Evolutionary conservation across 2,888 invertebrate genomes (phyloP).

Genomic region (Crossocerus cetratus): DNA sequence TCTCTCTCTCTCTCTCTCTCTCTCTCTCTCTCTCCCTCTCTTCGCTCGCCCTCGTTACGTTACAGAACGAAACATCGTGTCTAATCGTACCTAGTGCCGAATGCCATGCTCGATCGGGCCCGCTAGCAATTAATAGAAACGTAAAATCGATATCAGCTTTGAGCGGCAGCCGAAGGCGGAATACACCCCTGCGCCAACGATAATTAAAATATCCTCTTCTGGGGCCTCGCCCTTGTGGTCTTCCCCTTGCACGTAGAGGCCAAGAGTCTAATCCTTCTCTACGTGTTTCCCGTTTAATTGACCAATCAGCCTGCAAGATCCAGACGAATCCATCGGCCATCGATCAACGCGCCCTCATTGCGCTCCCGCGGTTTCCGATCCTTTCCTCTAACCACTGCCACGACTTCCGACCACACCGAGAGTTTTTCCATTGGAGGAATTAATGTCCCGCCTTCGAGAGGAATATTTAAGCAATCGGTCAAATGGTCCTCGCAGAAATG

Average conservation of each 20-base stretch:
- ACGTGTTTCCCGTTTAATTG: constrained; percentile 76
- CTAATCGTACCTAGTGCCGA: constrained; percentile 39
- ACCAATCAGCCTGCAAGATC: constrained; percentile 75
- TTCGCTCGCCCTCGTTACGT: too few relatives aligned
- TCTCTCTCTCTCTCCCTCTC: too few relatives aligned
- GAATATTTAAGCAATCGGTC: too few relatives aligned
- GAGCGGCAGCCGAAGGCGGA: constrained; percentile 56
- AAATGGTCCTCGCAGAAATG: constrained; percentile 15
- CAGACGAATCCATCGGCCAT: constrained; percentile 71
- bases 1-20: too few relatives aligned
- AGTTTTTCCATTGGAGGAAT: too few relatives aligned
- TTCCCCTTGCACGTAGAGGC: constrained; percentile 41
- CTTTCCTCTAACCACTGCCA: background rate
- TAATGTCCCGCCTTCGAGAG: too few relatives aligned
- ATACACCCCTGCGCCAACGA: constrained; percentile 61
- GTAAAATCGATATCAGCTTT: constrained; percentile 65
- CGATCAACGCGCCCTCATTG: constrained; percentile 72
- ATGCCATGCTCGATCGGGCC: constrained; percentile 63
- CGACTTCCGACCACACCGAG: background rate
- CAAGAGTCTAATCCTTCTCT: constrained; percentile 65
- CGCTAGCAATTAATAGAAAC: constrained; percentile 71
- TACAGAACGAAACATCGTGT: constrained; percentile 20
- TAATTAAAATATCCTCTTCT: constrained; percentile 76
- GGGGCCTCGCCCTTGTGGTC: constrained; percentile 58
- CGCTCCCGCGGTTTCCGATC: constrained; percentile 32